A percentile compares a stretch with the other conserved stretches of the same genome.
phyloP scores from a whole-genome alignment of 2,888 invertebrate genomes.

The Drosophila limbata region DNA sequence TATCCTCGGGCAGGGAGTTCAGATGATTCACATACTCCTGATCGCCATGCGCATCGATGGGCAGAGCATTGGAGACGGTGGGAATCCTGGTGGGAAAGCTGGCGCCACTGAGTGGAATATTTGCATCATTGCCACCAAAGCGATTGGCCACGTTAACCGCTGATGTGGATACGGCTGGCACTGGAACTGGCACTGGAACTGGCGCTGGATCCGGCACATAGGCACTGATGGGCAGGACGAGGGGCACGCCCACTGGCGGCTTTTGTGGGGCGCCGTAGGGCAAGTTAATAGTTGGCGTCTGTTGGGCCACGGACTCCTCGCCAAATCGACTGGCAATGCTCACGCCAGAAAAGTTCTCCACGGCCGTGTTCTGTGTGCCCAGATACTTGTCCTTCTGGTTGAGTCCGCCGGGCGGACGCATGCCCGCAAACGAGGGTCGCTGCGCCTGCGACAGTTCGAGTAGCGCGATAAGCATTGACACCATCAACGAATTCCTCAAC shows the following conservation, averaged over 20 bases:
- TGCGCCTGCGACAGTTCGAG: slow-evolving; percentile 83
- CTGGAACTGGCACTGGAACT: slow-evolving; percentile 7
- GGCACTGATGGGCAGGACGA: slow-evolving; percentile 66
- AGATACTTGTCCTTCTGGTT: slow-evolving; percentile 86
- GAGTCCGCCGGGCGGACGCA: slow-evolving; percentile 87
- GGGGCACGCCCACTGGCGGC: slow-evolving; percentile 76
- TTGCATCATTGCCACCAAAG: slow-evolving; percentile 46
- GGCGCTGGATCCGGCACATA: slow-evolving; percentile 31
- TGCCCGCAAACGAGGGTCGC: slow-evolving; percentile 89
- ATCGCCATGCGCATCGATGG: slow-evolving; percentile 89
- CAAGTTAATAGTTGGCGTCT: slow-evolving; percentile 60
- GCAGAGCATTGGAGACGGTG: slow-evolving; percentile 83
- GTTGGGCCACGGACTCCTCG: slow-evolving; percentile 85
- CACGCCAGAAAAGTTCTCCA: slow-evolving; percentile 57
- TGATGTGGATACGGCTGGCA: slow-evolving; percentile 6
- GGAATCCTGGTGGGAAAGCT: not conserved
- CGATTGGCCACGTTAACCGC: slow-evolving; percentile 57
- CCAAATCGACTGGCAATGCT: slow-evolving; percentile 86
- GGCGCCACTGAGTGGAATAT: slow-evolving; percentile 9
- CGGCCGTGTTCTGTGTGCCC: slow-evolving; percentile 57
- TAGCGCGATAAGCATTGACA: slow-evolving; percentile 32
- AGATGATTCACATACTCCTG: slow-evolving; percentile 88
- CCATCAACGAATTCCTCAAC: slow-evolving; percentile 32
- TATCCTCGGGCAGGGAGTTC: slow-evolving; percentile 88
- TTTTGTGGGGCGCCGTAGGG: slow-evolving; percentile 67